A percentile compares a stretch with the other conserved stretches of the same genome.
phyloP scores from a whole-genome alignment of 1,140 invertebrate species.

The Uloborus diversus region DNA sequence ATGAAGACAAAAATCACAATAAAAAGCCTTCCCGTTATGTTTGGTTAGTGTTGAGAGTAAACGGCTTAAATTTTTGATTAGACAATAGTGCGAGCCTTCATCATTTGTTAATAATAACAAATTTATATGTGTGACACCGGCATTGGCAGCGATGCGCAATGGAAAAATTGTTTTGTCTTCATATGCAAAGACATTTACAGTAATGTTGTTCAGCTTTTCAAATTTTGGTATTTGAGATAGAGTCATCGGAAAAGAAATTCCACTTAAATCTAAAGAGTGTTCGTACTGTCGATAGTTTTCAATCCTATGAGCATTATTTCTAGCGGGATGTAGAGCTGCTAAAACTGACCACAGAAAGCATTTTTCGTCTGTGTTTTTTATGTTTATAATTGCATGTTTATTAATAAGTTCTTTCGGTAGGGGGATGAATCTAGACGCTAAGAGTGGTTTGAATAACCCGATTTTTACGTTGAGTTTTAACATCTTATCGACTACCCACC shows the following conservation, averaged over 20 bases:
- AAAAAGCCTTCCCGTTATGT: neutral
- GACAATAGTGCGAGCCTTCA: constrained; percentile 5
- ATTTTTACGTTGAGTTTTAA: neutral
- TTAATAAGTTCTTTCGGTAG: constrained; percentile 6
- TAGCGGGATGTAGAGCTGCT: neutral
- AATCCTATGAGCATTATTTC: neutral
- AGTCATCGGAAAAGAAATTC: neutral
- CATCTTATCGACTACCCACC: neutral
- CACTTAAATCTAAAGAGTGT: neutral
- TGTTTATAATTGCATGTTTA: constrained; percentile 21
- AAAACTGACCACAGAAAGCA: constrained; percentile 29
- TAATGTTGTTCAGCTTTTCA: neutral
- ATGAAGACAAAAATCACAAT: neutral
- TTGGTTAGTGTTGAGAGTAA: neutral
- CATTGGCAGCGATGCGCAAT: neutral
- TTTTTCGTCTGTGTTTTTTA: constrained; percentile 14
- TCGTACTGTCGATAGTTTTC: constrained; percentile 10
- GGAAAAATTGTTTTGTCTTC: constrained; percentile 2
- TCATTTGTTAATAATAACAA: neutral
- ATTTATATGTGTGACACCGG: neutral
- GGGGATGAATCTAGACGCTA: neutral
- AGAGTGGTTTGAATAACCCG: neutral
- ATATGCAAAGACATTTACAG: constrained; percentile 9
- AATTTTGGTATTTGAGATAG: neutral
- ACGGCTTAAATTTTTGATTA: neutral